Evolutionary conservation across 2,797 vertebrate species (phyloP).

Genomic region (Cirrhinus molitorella): DNA sequence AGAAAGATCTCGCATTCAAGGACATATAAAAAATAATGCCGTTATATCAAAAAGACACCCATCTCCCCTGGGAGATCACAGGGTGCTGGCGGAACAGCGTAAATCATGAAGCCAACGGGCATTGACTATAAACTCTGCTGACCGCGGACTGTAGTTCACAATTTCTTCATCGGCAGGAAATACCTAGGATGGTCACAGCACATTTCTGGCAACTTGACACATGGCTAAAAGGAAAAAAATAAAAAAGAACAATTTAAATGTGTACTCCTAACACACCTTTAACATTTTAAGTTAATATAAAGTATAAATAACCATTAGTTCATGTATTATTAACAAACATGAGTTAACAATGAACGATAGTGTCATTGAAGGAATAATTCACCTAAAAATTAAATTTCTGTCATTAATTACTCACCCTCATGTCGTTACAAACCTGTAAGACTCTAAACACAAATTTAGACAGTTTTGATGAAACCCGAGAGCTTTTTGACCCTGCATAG

Average conservation of each 20-base stretch:
- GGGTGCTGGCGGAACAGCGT: conserved; percentile 71
- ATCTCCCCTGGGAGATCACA: conserved; percentile 69
- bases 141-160: conserved; percentile 71
- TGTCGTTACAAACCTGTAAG: no score
- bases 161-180: conserved; percentile 74
- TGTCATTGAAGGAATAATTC: neutral
- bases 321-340: neutral
- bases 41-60: conserved; percentile 67
- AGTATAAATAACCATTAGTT: neutral
- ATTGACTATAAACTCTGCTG: conserved; percentile 78
- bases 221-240: neutral
- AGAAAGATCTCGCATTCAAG: conserved; percentile 63
- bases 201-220: neutral
- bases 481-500: no score
- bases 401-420: no score
- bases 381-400: no score
- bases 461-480: no score
- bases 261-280: neutral
- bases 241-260: neutral
- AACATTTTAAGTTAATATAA: neutral
- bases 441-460: no score
- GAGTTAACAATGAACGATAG: neutral
- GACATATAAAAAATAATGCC: conserved; percentile 69
- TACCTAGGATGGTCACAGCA: conserved; percentile 46
- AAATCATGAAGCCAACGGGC: conserved; percentile 76